Evolutionary conservation across 2,113 vertebrate genomes (phyloP), one percentile per base, ranked within the genome.

Genomic region (Suricata suricatta): DNA sequence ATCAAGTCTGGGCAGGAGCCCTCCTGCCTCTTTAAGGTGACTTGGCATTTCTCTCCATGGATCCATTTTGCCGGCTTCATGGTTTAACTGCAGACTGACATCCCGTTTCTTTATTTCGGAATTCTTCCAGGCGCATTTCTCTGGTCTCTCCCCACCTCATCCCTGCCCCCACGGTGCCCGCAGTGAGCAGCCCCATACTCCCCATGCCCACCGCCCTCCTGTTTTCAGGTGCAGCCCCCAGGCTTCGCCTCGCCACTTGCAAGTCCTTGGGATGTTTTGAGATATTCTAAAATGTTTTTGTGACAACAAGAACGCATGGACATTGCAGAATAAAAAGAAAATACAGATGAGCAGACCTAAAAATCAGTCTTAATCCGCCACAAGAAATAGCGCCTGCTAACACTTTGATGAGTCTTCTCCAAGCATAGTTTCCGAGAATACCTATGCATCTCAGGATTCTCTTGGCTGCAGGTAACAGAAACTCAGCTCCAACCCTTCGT

Each of bases 1-100:
- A 92, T 72, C 60, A 12, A 35, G 60, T 50, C 77, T 86, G 72
- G 41, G 35, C 95, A 79, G 68, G 52, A 95, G 94, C 52, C 84
- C 96, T 96, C 47, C 96, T 96, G 97, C 97, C 90, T 95, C 98
- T 98, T 97, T 98, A 97, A 98, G 96, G 98, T 97, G 98, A 98
- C 95, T 97, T 95, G 95, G 97, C 97, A 95, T 96, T 97, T 98
- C 89, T 97, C 87, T 97, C 96, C 4, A 1, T 64, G 93, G 89
- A 92, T 98, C 97, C 97, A 96, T 96, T 86, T 97, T 89, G 91
- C 96, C 57, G 50, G 77, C 92, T 86, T 64, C 68, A 33, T 41
- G 33, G 68, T 41, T 66, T 69, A 15, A 52, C 86, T 83, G 89
- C 95, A 89, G 95, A 83, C 63, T 27, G 47, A 76, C 0, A 3